Conservation (phyloP, 1,140 invertebrate genomes). For the Neodiprion lecontei region DNA sequence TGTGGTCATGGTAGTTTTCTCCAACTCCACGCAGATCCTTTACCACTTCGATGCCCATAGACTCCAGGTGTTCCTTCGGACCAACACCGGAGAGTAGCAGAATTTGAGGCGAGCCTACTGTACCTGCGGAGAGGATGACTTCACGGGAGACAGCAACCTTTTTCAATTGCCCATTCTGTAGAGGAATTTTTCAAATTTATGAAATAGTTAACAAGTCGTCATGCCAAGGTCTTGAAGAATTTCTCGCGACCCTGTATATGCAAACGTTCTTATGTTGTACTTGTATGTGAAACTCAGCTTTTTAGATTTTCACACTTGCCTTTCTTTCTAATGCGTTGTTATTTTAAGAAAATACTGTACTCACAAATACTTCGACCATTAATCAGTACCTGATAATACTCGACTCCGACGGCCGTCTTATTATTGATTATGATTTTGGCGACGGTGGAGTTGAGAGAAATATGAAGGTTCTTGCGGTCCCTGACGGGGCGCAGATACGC, state of each 20-base stretch:
- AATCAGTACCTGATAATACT: constrained; percentile 57
- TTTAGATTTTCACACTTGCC: too few species aligned
- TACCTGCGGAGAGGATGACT: constrained; percentile 66
- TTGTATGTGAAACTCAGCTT: too few species aligned
- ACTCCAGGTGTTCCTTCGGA: constrained; percentile 64
- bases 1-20: constrained; percentile 77
- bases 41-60: constrained; percentile 46
- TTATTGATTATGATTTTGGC: constrained; percentile 69
- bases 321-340: too few species aligned
- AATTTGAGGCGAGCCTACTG: constrained; percentile 71
- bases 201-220: too few species aligned
- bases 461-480: constrained; percentile 73
- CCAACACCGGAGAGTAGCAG: constrained; percentile 76
- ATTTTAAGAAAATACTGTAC: too few species aligned
- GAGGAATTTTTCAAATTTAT: constrained; percentile 8
- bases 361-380: constrained; percentile 20
- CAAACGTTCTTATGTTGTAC: too few species aligned
- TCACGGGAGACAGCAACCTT: constrained; percentile 52
- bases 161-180: constrained; percentile 34
- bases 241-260: too few species aligned
- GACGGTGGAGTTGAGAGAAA: constrained; percentile 38
- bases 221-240: too few species aligned
- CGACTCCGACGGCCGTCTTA: constrained; percentile 66
- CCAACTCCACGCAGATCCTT: constrained; percentile 68
- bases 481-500: constrained; percentile 71